Evolutionary conservation across 2,888 invertebrate genomes (phyloP), one percentile per base, ranked within the genome.

Genomic region (Erebia ligea): DNA sequence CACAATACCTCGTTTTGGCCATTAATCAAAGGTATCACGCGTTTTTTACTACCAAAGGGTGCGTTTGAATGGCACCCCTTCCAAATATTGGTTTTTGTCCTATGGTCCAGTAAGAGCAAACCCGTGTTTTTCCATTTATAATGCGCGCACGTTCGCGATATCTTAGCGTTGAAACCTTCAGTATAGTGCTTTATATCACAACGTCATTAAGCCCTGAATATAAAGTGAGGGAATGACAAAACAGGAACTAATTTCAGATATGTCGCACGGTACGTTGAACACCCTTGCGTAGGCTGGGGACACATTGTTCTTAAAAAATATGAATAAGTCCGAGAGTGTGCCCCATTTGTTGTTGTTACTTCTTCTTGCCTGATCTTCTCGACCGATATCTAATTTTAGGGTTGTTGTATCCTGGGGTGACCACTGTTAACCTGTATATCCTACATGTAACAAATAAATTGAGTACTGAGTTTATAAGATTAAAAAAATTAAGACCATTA

Each of bases 161-260:
- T 90, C 90, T 88, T 88, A 82, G 80, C 80, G 73, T 81, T 82
- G 83, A 86, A 86, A 86, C 83, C 84, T 86, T 81, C 81, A 82
- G 85, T 87, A 89, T 88, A 83, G 84, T 83, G 86, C 86, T 89
- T 86, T 88, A 90, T 89, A 90, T 88, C 88, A 90, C 89, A 78
- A 87, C 79, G 90, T 92, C 93, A 92, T 91, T 92, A 91, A 87
- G 82, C 84, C 84, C 82, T 85, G 90, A 89, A 91, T 90, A 86
- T 92, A 91, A 91, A 92, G 92, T 89, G 89, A 87, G 89, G 88
- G 89, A 90, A 92, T 91, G 92, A 92, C 93, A 92, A 92, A 92
- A 92, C 91, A 91, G 89, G 91, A 92, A 92, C 92, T 92, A 92
- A 92, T 93, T 92, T 92, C 86, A 87, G 90, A 91, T 89, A 89